Conservation (phyloP, 2,797 vertebrate species). For the Diceros bicornis region DNA sequence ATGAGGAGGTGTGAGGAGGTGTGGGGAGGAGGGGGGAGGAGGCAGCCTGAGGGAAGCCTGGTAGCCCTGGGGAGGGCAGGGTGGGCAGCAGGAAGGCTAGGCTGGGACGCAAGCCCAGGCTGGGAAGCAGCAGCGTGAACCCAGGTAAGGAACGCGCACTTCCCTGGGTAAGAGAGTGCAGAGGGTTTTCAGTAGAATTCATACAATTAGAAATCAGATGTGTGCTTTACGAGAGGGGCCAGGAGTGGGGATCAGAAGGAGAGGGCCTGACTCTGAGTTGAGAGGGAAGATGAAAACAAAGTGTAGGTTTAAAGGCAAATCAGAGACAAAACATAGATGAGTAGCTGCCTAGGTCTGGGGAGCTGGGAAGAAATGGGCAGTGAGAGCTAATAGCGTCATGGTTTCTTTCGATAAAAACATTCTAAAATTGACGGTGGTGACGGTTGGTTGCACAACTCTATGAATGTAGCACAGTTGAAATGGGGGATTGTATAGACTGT, state of each 20-base stretch:
- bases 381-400: not conserved
- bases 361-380: not conserved
- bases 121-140: fast-evolving
- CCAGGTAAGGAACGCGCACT: fast-evolving
- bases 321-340: not conserved
- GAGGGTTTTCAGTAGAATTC: not conserved
- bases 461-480: not conserved
- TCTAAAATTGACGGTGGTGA: not conserved
- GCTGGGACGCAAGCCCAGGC: not conserved
- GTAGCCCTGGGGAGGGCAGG: not conserved
- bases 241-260: not conserved
- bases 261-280: fast-evolving
- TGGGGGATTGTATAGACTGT: not conserved
- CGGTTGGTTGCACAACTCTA: not conserved
- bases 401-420: not conserved
- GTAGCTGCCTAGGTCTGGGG: not conserved
- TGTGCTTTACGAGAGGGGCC: not conserved
- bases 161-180: no score
- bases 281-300: not conserved
- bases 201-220: not conserved
- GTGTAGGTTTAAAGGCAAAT: not conserved
- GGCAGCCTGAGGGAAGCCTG: not conserved
- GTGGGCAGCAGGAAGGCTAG: not conserved
- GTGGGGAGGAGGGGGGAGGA: no score
- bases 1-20: not conserved